phyloP scores from a whole-genome alignment of 2,113 vertebrate genomes.

The Sturnus vulgaris region DNA sequence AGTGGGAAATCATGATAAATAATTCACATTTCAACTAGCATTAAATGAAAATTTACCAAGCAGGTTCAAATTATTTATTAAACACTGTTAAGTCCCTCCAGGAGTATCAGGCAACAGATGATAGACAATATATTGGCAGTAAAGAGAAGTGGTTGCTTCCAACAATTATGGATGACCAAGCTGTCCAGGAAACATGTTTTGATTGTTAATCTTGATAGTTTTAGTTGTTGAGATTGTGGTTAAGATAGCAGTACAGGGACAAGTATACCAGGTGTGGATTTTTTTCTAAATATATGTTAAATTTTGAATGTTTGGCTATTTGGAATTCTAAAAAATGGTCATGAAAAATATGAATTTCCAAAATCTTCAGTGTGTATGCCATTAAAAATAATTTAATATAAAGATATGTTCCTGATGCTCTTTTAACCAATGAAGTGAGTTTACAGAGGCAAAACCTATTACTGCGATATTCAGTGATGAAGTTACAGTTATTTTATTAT shows the following conservation, averaged over 20 bases:
- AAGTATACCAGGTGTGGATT: neutral
- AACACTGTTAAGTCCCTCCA: neutral
- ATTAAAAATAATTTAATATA: neutral
- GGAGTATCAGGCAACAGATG: constrained; percentile 15
- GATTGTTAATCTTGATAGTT: neutral
- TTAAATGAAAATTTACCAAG: neutral
- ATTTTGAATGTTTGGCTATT: neutral
- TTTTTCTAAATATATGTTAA: neutral
- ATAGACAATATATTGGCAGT: constrained; percentile 25
- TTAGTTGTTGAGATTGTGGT: neutral
- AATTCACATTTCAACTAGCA: neutral
- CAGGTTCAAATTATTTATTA: constrained; percentile 1
- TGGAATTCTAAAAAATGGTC: neutral
- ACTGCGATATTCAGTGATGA: neutral
- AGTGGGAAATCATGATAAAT: neutral
- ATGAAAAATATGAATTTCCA: neutral
- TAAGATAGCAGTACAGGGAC: neutral
- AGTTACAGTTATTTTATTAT: neutral
- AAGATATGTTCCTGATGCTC: neutral
- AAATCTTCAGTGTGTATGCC: neutral
- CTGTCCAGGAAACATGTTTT: neutral
- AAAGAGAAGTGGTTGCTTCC: neutral
- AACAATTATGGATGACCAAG: neutral
- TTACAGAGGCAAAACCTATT: neutral
- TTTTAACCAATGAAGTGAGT: neutral